Evolutionary conservation across 2,888 invertebrate species (phyloP), one percentile per base, ranked within the genome.

Genomic region (Geophilus truncorum): DNA sequence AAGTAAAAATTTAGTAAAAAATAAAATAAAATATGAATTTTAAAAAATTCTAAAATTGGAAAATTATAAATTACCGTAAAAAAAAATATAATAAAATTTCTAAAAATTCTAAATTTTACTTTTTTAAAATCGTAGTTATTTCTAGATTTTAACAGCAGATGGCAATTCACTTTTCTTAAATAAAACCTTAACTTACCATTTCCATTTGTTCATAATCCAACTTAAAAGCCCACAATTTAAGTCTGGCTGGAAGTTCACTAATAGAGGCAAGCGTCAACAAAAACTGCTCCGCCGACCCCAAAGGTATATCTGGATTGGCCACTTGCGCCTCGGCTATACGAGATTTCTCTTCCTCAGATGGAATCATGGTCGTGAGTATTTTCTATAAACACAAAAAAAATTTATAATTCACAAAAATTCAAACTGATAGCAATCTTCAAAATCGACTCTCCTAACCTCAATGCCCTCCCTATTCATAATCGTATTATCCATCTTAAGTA

Each of bases 381-480:
- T 99, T 99, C 90, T 93, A 87, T 62, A 87, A 86, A 81, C 83
- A 34, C 10, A 80, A 79, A 76, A 23, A 12, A 18, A 80, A 18
- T 81, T n/a, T n/a, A n/a, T n/a, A 7, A 80, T n/a, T 76, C 18
- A 21, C 10, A 57, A 57, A 4, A 5, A 76, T 10, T 76, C 6
- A 7, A 28, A 3, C 6, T 23, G 28, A 28, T 5, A 23, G 21
- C 76, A 23, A 6, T 25, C 7, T 28, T 15, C 25, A 30, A 25
- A n/a, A n/a, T n/a, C n/a, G n/a, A n/a, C n/a, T n/a, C n/a, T n/a
- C n/a, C n/a, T n/a, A n/a, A 91, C 91, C 89, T 98, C 98, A 84
- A 98, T 97, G 30, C 97, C 97, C 88, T 99, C 99, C 84, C 97
- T 91, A 84, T 97, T 99, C 88, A 99, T 95, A 77, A 99, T 96